phyloP scores from a whole-genome alignment of 2,888 invertebrate species.

The Hecatera dysodea region DNA sequence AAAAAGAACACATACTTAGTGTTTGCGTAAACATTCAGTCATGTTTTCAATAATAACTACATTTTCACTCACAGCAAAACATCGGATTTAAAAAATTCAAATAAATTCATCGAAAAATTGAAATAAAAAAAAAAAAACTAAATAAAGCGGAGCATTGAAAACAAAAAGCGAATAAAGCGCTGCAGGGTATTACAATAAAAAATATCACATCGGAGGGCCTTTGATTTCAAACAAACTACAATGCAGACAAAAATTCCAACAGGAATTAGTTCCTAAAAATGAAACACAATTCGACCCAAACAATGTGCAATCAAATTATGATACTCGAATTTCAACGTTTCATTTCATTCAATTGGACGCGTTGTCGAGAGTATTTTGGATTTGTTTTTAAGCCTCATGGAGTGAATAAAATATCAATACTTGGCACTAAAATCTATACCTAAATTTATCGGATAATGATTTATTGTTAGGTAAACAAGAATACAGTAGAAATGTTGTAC shows the following conservation, averaged over 20 bases:
- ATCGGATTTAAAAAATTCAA: not conserved
- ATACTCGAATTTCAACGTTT: slow-evolving; percentile 59
- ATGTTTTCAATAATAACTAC: slow-evolving; percentile 23
- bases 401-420: not conserved
- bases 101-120: slow-evolving; percentile 22
- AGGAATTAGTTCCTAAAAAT: slow-evolving; percentile 54
- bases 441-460: no score
- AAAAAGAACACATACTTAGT: no score
- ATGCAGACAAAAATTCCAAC: slow-evolving; percentile 42
- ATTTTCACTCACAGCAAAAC: slow-evolving; percentile 23
- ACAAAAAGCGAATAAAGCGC: slow-evolving; percentile 35
- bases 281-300: slow-evolving; percentile 26
- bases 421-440: not conserved
- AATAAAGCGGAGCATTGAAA: slow-evolving; percentile 25
- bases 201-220: slow-evolving; percentile 26
- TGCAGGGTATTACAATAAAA: slow-evolving; percentile 32
- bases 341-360: slow-evolving; percentile 56
- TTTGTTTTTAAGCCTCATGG: slow-evolving; percentile 15
- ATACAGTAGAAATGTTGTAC: no score
- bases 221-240: slow-evolving; percentile 42
- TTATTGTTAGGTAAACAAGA: no score
- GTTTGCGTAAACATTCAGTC: not conserved
- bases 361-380: slow-evolving; percentile 24
- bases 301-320: slow-evolving; percentile 62
- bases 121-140: slow-evolving; percentile 19